Evolutionary conservation across 2,888 invertebrate genomes (phyloP).

Genomic region (Zelleria hepariella): DNA sequence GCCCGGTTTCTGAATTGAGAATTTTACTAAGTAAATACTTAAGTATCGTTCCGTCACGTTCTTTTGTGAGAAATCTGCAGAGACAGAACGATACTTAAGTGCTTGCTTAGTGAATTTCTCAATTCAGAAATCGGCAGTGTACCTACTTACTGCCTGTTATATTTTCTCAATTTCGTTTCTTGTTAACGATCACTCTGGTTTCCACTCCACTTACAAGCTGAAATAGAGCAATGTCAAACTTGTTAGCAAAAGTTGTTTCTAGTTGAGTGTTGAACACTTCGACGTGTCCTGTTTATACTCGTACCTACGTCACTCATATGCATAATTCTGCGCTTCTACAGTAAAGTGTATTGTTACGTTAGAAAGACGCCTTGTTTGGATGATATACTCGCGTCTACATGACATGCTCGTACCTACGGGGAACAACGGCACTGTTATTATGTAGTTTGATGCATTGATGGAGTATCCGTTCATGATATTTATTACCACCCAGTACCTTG

Average conservation of each 20-base stretch:
- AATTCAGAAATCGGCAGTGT: too few species aligned
- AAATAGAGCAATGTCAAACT: background rate
- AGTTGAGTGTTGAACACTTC: background rate
- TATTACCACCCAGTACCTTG: background rate
- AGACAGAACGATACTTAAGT: too few species aligned
- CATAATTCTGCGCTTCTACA: background rate
- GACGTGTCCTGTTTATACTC: background rate
- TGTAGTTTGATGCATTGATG: background rate
- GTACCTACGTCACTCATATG: background rate
- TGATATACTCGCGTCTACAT: background rate
- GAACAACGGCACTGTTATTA: too few species aligned
- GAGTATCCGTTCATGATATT: background rate
- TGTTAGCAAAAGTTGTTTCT: background rate
- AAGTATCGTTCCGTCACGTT: too few species aligned
- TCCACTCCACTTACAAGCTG: background rate
- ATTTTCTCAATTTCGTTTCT: background rate
- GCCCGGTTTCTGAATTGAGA: too few species aligned
- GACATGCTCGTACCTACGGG: background rate
- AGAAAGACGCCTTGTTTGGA: background rate
- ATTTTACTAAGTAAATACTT: too few species aligned
- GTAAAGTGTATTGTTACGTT: background rate
- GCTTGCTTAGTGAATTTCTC: too few species aligned
- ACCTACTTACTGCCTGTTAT: too few species aligned
- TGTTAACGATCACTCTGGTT: background rate
- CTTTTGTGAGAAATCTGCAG: too few species aligned